Conservation (phyloP, 2,113 vertebrate genomes). For the Mormyrus iriodes region DNA sequence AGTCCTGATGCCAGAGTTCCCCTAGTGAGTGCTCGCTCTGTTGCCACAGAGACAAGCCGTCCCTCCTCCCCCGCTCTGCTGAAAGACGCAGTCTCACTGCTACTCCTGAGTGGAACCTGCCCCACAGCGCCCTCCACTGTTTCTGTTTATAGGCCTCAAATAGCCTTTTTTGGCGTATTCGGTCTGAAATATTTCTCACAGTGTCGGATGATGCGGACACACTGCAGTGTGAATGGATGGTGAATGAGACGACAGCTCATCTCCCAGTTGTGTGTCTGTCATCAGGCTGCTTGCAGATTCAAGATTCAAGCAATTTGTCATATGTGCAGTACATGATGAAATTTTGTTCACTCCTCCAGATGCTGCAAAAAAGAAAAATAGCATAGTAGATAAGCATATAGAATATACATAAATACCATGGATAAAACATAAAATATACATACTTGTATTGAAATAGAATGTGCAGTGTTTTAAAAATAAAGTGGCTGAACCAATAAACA, state of each 20-base stretch:
- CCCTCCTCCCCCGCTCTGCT: too few relatives aligned
- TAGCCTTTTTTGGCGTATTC: neutral
- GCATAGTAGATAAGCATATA: neutral
- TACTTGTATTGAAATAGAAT: neutral
- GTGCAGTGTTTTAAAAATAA: neutral
- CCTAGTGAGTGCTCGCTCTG: slow-evolving; percentile 41
- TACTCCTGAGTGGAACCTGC: neutral
- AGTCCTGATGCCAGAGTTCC: slow-evolving; percentile 32
- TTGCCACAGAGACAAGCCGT: neutral
- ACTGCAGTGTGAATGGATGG: neutral
- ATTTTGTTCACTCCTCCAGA: neutral
- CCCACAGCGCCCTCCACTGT: neutral
- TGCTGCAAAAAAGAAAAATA: neutral
- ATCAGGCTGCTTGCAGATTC: too few relatives aligned
- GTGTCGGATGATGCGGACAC: neutral
- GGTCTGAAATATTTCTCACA: neutral
- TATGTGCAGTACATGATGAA: neutral
- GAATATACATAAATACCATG: neutral
- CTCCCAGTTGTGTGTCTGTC: too few relatives aligned
- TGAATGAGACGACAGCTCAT: neutral
- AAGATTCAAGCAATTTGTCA: too few relatives aligned
- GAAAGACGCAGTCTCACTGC: too few relatives aligned
- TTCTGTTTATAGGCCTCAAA: neutral
- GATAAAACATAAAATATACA: neutral
- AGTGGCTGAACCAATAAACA: neutral